Percentiles rank a stretch among this genome's conserved stretches.
Evolutionary conservation across 2,888 invertebrate species (phyloP).

Genomic region (Diploptera punctata): DNA sequence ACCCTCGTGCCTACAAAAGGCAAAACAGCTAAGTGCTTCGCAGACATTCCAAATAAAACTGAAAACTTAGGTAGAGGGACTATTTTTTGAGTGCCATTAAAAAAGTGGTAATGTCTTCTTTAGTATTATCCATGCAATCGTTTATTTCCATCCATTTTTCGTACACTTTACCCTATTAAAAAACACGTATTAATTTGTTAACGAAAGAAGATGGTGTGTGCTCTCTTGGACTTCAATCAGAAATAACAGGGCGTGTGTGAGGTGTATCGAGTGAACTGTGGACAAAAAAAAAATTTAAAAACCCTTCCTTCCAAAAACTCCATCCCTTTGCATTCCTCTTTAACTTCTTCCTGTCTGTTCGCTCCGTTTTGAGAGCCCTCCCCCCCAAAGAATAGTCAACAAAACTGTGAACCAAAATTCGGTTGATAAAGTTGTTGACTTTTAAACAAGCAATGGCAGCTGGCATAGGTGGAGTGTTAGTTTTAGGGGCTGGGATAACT

Average conservation of each 20-base stretch:
- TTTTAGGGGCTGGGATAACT: slow-evolving; percentile 39
- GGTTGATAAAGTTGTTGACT: slow-evolving; percentile 10
- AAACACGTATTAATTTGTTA: not conserved
- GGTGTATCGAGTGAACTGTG: not conserved
- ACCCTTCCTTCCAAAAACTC: not conserved
- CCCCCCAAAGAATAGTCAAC: too few relatives aligned
- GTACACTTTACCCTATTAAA: slow-evolving; percentile 1
- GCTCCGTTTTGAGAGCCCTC: not conserved
- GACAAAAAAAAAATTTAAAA: not conserved
- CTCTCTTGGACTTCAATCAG: not conserved
- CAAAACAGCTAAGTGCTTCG: not conserved
- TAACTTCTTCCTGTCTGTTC: not conserved
- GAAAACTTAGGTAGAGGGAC: too few relatives aligned
- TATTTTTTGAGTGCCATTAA: too few relatives aligned
- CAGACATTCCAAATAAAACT: too few relatives aligned
- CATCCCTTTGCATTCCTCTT: not conserved
- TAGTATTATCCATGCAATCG: not conserved
- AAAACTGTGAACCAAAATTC: slow-evolving; percentile 13
- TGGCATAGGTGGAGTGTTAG: slow-evolving; percentile 39
- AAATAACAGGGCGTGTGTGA: not conserved
- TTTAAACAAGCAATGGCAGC: slow-evolving; percentile 39
- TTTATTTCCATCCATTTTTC: slow-evolving; percentile 26
- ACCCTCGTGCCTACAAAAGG: not conserved
- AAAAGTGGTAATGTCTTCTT: not conserved
- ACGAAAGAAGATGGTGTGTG: slow-evolving; percentile 11